Percentiles rank a stretch among this genome's conserved stretches.
These are phyloP conservation scores for Catharus minimus DNA, from an alignment of 2,113 vertebrate species.

Conservation along the genomic window DNA sequence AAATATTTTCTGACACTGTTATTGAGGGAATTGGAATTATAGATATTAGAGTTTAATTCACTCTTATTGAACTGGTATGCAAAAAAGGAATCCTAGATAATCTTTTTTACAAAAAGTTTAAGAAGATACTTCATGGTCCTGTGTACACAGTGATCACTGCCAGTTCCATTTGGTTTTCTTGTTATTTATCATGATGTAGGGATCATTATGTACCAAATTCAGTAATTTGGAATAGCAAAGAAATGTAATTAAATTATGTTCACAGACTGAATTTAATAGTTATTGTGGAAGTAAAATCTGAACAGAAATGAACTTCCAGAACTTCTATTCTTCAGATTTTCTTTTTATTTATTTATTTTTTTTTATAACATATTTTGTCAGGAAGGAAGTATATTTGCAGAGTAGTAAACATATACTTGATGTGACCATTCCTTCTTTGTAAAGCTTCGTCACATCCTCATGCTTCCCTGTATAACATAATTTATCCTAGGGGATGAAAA, in stretches of 20 bases:
- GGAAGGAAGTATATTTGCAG: background rate
- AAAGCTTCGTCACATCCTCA: background rate
- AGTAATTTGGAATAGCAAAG: background rate
- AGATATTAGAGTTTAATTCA: background rate
- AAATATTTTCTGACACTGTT: background rate
- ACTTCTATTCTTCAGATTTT: background rate
- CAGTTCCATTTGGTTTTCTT: background rate
- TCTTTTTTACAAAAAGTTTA: background rate
- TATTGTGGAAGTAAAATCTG: background rate
- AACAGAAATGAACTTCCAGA: accelerated
- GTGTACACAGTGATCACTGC: background rate
- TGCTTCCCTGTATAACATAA: background rate
- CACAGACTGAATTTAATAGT: accelerated
- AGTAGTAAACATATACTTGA: background rate
- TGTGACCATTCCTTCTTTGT: background rate
- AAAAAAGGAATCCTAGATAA: background rate
- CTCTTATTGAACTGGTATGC: background rate
- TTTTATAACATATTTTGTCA: background rate
- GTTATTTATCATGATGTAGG: background rate
- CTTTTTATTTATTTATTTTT: background rate
- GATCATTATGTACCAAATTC: background rate
- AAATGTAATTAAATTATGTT: background rate
- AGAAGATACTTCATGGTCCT: background rate
- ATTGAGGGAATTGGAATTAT: accelerated
- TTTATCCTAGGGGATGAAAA: background rate